A percentile compares a stretch with the other conserved stretches of the same genome.
These are phyloP conservation scores for Pangasius macronema DNA, from an alignment of 2,797 vertebrate genomes.

Conservation along the genomic window DNA sequence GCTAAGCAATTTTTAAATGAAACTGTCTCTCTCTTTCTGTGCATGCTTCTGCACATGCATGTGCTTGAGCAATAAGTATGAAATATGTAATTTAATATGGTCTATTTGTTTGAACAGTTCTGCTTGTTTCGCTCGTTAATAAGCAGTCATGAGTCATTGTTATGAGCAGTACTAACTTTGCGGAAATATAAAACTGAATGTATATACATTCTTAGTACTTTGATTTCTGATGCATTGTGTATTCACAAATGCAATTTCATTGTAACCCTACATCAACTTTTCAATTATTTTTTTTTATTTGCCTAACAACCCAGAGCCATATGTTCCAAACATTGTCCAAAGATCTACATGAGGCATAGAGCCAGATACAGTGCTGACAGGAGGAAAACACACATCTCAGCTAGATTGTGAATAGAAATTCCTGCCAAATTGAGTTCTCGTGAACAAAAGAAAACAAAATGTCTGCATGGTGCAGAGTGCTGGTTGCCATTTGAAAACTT, in stretches of 20 bases:
- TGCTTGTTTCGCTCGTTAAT: not conserved
- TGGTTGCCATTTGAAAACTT: constrained; percentile 28
- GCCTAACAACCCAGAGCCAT: constrained; percentile 13
- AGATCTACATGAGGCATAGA: constrained; percentile 16
- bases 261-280: not conserved
- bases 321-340: constrained; percentile 35
- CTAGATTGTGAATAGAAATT: not conserved
- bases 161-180: not conserved
- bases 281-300: constrained; percentile 2
- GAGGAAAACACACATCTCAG: constrained; percentile 27
- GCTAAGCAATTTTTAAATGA: not conserved
- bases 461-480: constrained; percentile 17
- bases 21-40: not conserved
- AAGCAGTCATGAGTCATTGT: not conserved
- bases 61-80: not conserved
- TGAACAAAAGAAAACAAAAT: constrained; percentile 50
- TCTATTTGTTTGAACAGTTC: not conserved
- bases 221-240: constrained; percentile 12
- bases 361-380: constrained; percentile 38
- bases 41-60: not conserved
- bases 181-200: not conserved
- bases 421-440: constrained; percentile 45
- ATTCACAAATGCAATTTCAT: constrained; percentile 9
- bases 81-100: not conserved
- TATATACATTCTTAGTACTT: constrained; percentile 2